Evolutionary conservation across 2,797 vertebrate genomes (phyloP), one percentile per base, ranked within the genome.

Genomic region (Notamacropus eugenii): DNA sequence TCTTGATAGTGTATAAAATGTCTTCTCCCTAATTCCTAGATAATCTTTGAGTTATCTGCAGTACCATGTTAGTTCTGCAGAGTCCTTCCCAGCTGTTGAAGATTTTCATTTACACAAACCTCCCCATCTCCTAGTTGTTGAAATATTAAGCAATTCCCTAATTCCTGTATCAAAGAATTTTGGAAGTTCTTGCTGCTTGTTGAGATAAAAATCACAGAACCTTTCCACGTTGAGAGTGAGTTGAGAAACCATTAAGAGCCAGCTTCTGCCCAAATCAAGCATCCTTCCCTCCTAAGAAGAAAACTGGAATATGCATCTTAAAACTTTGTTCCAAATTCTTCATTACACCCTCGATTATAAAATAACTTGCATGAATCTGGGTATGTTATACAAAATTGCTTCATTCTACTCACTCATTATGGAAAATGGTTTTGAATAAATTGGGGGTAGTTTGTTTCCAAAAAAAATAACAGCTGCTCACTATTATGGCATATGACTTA

Each of bases 401-500:
- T 87, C 40, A 0, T 19, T 57, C 55, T 13, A 0, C 14, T 57
- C 55, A 40, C 54, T 94, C 54, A 16, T 50, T 52, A 29, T 4
- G 0, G 5, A 40, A 14, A 90, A 28, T 31, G n/a, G 1, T 0
- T 56, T 16, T 40, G 93, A 16, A 67, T 55, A 54, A 28, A 24
- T 0, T 55, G 12, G 28, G 93, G 24, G 6, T 46, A n/a, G 31
- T 87, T 55, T 34, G 6, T 6, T 52, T 92, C 74, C 9, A 0
- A 40, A 91, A 12, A 14, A 67, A 2, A 16, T 1, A 74, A 14
- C 11, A 1, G 28, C 2, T 4, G 55, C 90, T 55, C 34, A 0
- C 29, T 0, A 8, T 19, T 0, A 0, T 0, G 74, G 0, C 1
- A 0, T 90, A 1, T 58, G 34, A 28, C 91, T 90, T 54, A 0